Base-by-base conservation (phyloP, 2,797 vertebrate species). In the Miichthys miiuy region DNA sequence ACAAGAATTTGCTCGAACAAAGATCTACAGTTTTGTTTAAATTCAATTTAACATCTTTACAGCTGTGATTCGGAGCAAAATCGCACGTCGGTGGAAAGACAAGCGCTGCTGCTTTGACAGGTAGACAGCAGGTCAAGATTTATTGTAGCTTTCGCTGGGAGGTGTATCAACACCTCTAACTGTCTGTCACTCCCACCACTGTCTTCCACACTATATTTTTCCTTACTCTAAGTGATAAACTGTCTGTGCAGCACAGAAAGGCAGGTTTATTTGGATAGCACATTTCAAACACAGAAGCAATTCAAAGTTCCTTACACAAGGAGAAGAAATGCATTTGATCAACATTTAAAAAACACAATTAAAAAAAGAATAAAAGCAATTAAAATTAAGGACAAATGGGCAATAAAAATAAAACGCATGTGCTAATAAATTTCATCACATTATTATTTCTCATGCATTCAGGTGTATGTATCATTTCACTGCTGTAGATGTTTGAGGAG, bases 41-140 rank as follows among this genome's bases (percentile, higher is more conserved):
- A 71, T 81, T 57, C 27, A 68, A 68, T 82, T 72, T 52, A 4
- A 46, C 18, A 3, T 70, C 67, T 72, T 72, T 75, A 46, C 30
- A 52, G 34, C 30, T 48, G 3, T 18, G 27, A 63, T 13, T 86
- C 78, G 57, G 54, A 10, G 60, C 23, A 47, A 66, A 73, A 61
- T 34, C 6, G 50, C 17, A 5, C 20, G 6, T 34, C 60, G 56
- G 65, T 20, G n/a, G 38, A 60, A 50, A 79, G 23, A 72, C 30
- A 46, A 68, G 73, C 42, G 1, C 51, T 2, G 50, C 23, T 71
- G 60, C 68, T 80, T 74, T 79, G 76, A 84, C 79, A 80, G 80
- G 30, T 66, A 58, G 83, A 79, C 70, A 72, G 54, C 71, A 47
- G 79, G 83, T 75, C 72, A 79, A 69, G 47, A 82, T 83, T 69